Conservation (phyloP, 2,113 vertebrate genomes). For the Mesocricetus auratus region DNA sequence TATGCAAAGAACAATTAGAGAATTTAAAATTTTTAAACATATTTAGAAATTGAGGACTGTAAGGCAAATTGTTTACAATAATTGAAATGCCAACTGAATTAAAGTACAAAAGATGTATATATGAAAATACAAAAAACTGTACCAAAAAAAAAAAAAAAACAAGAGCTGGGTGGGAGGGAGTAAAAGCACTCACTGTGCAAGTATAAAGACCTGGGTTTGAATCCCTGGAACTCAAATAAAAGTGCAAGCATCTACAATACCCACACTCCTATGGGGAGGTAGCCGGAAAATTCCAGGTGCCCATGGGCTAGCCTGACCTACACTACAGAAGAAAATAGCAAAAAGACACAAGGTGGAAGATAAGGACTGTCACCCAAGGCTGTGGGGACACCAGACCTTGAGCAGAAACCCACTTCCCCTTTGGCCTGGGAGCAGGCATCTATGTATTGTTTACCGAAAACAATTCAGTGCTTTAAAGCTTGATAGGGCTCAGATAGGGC, state of each 20-base stretch:
- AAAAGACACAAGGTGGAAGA: not conserved
- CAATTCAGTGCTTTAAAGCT: too few species aligned
- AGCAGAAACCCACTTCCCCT: too few species aligned
- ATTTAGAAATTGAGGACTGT: not conserved
- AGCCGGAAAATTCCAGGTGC: too few species aligned
- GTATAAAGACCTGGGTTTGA: not conserved
- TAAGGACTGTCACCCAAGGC: too few species aligned
- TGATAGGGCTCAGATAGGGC: too few species aligned
- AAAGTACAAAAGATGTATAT: not conserved
- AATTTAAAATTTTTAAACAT: not conserved
- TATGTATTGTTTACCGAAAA: too few species aligned
- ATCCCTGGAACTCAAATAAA: not conserved
- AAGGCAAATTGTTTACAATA: not conserved
- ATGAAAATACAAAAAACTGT: too few species aligned
- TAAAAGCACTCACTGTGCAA: not conserved
- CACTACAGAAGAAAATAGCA: not conserved
- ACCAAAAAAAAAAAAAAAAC: too few species aligned
- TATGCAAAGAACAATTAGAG: conserved; percentile 35
- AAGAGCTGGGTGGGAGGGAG: not conserved
- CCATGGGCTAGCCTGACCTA: not conserved
- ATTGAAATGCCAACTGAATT: not conserved
- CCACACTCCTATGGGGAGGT: not conserved
- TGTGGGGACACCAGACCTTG: too few species aligned
- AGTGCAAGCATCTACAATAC: not conserved
- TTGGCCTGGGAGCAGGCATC: too few species aligned